Conservation (phyloP, 2,888 invertebrate species). For the Aleiodes leptofemur region DNA sequence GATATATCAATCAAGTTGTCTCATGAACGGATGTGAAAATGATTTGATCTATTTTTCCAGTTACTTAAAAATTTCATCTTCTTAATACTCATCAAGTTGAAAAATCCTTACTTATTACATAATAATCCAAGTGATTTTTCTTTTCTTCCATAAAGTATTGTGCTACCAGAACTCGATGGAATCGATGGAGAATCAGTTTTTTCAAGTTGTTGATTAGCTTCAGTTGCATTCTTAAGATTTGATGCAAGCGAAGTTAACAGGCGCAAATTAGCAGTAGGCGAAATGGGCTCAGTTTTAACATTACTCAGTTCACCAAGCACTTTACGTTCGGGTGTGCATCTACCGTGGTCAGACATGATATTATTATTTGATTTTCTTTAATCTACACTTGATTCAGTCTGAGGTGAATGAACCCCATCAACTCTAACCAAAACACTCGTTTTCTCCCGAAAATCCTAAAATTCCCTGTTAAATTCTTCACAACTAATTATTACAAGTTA, state of each 20-base stretch:
- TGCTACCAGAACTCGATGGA: constrained; percentile 48
- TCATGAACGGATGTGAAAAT: too few relatives aligned
- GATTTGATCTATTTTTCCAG: too few relatives aligned
- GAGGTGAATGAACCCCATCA: constrained; percentile 27
- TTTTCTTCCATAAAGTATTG: constrained; percentile 73
- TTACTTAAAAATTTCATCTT: too few relatives aligned
- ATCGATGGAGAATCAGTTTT: constrained; percentile 29
- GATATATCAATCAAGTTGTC: too few relatives aligned
- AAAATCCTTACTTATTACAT: constrained; percentile 78
- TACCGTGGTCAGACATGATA: constrained; percentile 49
- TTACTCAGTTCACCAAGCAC: constrained; percentile 79
- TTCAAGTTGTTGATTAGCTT: constrained; percentile 42
- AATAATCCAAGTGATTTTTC: constrained; percentile 80
- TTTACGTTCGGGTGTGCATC: constrained; percentile 58
- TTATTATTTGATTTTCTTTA: not conserved
- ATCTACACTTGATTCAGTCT: not conserved
- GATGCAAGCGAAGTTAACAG: constrained; percentile 81
- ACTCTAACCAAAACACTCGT: constrained; percentile 29
- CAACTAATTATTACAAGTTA: not conserved
- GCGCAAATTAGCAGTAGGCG: constrained; percentile 83
- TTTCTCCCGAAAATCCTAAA: not conserved
- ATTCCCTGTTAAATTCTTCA: not conserved
- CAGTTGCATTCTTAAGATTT: constrained; percentile 76
- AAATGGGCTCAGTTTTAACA: constrained; percentile 77
- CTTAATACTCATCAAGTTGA: too few relatives aligned